Evolutionary conservation across 2,888 invertebrate genomes (phyloP).

Genomic region (Cheilosia soror): DNA sequence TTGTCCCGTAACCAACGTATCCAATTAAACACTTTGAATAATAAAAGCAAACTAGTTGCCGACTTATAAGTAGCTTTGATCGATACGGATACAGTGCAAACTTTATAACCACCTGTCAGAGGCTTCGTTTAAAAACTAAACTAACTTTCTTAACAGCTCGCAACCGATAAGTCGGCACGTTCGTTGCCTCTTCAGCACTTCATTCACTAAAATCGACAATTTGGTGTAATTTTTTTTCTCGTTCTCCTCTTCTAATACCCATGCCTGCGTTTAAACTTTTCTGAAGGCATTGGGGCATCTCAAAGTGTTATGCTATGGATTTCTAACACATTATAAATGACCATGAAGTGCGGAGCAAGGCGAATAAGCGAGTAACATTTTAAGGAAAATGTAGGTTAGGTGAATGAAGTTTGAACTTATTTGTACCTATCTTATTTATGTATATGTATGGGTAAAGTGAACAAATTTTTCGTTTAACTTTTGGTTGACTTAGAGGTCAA

Average conservation of each 20-base stretch:
- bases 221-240: slow-evolving; percentile 31
- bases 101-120: slow-evolving; percentile 65
- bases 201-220: slow-evolving; percentile 68
- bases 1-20: too few species aligned
- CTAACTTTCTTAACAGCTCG: slow-evolving; percentile 42
- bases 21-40: not conserved
- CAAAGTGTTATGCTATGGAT: slow-evolving; percentile 51
- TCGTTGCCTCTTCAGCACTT: slow-evolving; percentile 59
- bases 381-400: not conserved
- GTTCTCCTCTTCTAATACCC: slow-evolving; percentile 4
- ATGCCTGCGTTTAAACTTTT: slow-evolving; percentile 44
- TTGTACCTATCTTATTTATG: not conserved
- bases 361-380: not conserved
- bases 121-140: slow-evolving; percentile 41
- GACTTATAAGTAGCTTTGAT: not conserved
- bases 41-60: not conserved
- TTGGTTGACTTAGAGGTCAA: too few species aligned
- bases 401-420: slow-evolving; percentile 10
- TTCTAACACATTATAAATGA: slow-evolving; percentile 46
- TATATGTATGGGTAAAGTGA: not conserved
- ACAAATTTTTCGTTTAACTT: too few species aligned
- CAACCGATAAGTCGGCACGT: slow-evolving; percentile 49
- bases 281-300: slow-evolving; percentile 58
- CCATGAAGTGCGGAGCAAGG: slow-evolving; percentile 36
- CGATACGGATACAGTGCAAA: slow-evolving; percentile 14